These are phyloP conservation scores for Oncorhynchus kisutch DNA, from an alignment of 2,113 vertebrate genomes.

Conservation along the genomic window DNA sequence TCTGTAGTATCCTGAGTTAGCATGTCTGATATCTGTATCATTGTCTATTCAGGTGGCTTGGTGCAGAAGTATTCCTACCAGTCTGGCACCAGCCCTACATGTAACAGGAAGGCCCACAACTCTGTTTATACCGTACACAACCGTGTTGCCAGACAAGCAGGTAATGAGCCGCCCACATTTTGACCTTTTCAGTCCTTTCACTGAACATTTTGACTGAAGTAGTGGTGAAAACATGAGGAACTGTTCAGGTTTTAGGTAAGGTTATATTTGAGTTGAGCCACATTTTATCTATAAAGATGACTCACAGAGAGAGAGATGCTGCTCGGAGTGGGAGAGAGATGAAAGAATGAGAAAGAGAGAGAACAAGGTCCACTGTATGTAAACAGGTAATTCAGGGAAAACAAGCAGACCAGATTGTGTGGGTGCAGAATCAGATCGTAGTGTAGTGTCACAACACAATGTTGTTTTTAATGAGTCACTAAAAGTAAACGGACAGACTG, in stretches of 20 bases:
- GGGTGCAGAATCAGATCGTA: neutral
- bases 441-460: neutral
- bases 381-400: neutral
- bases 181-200: neutral
- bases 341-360: neutral
- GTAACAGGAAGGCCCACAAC: constrained; percentile 63
- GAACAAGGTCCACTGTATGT: neutral
- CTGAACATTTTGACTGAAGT: constrained; percentile 20
- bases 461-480: neutral
- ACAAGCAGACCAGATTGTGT: neutral
- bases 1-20: neutral
- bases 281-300: neutral
- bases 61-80: constrained; percentile 89
- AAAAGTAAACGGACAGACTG: constrained; percentile 5
- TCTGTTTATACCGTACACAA: constrained; percentile 44
- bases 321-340: neutral
- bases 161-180: constrained; percentile 36
- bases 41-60: constrained; percentile 74
- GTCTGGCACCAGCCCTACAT: constrained; percentile 73
- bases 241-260: neutral
- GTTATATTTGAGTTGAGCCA: neutral
- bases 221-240: neutral
- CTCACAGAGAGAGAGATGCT: neutral
- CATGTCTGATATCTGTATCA: neutral
- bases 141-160: constrained; percentile 56